phyloP scores from a whole-genome alignment of 2,797 vertebrate genomes.

The Aeoliscus strigatus region DNA sequence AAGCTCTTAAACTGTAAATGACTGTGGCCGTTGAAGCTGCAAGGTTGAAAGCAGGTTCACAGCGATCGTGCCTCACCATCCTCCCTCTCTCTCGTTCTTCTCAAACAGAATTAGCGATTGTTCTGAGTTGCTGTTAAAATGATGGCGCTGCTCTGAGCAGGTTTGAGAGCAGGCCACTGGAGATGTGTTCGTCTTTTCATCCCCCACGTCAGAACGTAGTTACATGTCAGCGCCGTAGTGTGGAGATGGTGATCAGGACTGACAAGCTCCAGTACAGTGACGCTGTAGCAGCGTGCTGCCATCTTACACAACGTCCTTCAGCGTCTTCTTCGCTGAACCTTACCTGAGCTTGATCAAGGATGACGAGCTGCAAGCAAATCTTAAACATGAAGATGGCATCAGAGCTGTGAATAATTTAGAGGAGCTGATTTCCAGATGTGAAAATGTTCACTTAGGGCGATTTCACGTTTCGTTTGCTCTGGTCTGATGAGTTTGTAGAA shows the following conservation, averaged over 20 bases:
- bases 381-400: slow-evolving; percentile 15
- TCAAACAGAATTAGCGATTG: no score
- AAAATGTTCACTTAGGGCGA: no score
- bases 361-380: slow-evolving; percentile 22
- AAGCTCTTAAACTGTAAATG: no score
- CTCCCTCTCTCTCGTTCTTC: no score
- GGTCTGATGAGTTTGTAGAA: no score
- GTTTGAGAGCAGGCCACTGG: slow-evolving; percentile 44
- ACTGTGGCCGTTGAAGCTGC: no score
- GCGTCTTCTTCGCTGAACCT: slow-evolving; percentile 34
- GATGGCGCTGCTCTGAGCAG: slow-evolving; percentile 27
- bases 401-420: slow-evolving; percentile 44
- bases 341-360: slow-evolving; percentile 52
- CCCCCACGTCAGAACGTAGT: slow-evolving; percentile 58
- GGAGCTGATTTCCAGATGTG: slow-evolving; percentile 20
- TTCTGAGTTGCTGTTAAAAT: slow-evolving; percentile 35
- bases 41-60: no score
- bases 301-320: slow-evolving; percentile 46
- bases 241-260: slow-evolving; percentile 60
- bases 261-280: slow-evolving; percentile 65
- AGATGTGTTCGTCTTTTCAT: slow-evolving; percentile 54
- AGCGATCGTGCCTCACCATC: no score
- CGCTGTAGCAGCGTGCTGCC: slow-evolving; percentile 56
- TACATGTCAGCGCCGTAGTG: slow-evolving; percentile 51
- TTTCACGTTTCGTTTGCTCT: no score